Conservation (phyloP, 2,113 vertebrate species). For the Parotia lawesii region DNA sequence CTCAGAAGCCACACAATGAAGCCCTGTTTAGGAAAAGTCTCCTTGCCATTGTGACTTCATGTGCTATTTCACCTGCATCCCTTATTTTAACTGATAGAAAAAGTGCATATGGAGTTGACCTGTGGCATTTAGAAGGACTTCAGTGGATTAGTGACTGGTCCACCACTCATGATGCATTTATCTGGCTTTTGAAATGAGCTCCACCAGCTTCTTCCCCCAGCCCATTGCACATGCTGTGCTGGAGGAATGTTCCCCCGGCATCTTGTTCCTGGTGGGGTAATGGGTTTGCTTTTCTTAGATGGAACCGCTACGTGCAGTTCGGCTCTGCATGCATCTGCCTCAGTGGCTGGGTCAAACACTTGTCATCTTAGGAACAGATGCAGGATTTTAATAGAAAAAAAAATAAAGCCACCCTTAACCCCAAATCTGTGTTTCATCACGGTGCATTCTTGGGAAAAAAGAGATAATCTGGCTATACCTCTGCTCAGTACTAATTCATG, state of each 20-base stretch:
- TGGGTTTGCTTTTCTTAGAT: background rate
- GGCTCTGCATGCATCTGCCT: background rate
- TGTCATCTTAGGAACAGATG: background rate
- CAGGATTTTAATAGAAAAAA: background rate
- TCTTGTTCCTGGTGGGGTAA: background rate
- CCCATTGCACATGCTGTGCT: background rate
- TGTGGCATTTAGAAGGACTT: background rate
- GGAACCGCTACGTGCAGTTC: background rate
- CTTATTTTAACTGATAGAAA: background rate
- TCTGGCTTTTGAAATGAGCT: background rate
- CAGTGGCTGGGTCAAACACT: background rate
- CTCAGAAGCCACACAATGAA: background rate
- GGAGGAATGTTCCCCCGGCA: background rate
- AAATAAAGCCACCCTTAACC: background rate
- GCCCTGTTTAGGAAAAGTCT: background rate
- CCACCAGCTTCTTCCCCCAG: background rate
- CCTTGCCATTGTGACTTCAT: background rate
- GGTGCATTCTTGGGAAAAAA: background rate
- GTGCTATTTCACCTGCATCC: background rate
- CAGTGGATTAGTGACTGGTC: background rate
- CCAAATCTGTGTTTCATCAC: background rate
- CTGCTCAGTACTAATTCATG: background rate
- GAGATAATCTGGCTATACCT: background rate
- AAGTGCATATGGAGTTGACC: background rate
- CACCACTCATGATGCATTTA: accelerated